Evolutionary conservation across 2,888 invertebrate genomes (phyloP).

Genomic region (Idaea dimidiata): DNA sequence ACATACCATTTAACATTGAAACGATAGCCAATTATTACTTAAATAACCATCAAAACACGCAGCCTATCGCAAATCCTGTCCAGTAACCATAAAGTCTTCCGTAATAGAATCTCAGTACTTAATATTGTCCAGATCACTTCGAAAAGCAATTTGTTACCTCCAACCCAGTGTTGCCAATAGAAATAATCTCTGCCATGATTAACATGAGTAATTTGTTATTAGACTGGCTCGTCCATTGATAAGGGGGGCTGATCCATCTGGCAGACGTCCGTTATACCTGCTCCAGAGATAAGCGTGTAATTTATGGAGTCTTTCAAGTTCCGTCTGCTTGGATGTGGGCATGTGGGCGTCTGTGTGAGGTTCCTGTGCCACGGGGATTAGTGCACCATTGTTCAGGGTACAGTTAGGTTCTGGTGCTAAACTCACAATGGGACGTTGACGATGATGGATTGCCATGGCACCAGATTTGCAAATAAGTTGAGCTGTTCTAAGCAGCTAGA

Average conservation of each 20-base stretch:
- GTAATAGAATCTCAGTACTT: neutral
- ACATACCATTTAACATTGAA: neutral
- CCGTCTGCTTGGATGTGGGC: constrained; percentile 15
- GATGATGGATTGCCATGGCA: neutral
- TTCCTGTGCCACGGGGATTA: neutral
- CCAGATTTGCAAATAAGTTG: neutral
- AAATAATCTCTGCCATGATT: neutral
- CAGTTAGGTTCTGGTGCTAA: constrained; percentile 2
- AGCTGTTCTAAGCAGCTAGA: neutral
- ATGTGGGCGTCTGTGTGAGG: constrained; percentile 16
- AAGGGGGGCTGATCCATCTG: constrained; percentile 7
- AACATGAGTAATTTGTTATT: neutral
- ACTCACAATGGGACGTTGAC: neutral
- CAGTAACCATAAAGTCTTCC: neutral
- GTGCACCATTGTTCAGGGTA: constrained; percentile 3
- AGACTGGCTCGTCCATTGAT: neutral
- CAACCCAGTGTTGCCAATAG: neutral
- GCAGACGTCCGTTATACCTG: constrained; percentile 15
- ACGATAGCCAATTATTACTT: neutral
- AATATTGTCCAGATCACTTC: neutral
- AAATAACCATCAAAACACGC: neutral
- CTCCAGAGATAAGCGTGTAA: constrained; percentile 22
- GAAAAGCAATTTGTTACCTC: constrained; percentile 1
- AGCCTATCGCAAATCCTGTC: neutral
- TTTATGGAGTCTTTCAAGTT: constrained; percentile 24